These are phyloP conservation scores for Odontothrips loti DNA, from an alignment of 2,888 invertebrate genomes.

Conservation along the genomic window DNA sequence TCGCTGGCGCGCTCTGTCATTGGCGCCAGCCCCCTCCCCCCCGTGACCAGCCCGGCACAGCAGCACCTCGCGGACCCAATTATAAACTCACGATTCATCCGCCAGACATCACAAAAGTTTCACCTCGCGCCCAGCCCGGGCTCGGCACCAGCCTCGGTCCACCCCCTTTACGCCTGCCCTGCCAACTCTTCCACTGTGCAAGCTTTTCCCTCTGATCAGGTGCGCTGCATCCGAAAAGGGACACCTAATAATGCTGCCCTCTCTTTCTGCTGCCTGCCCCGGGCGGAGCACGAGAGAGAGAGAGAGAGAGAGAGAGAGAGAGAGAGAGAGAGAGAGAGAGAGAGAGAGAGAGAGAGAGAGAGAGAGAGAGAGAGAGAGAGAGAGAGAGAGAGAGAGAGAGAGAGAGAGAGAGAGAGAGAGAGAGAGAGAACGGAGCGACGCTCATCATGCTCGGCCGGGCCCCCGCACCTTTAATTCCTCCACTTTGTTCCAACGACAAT, in stretches of 20 bases:
- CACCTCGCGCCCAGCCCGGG: background rate
- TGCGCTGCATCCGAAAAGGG: background rate
- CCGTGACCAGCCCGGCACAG: background rate
- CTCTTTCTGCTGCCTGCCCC: background rate
- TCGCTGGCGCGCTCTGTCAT: background rate
- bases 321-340: background rate
- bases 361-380: background rate
- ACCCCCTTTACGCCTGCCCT: background rate
- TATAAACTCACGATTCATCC: slow-evolving; percentile 23
- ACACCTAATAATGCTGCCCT: background rate
- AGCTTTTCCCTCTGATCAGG: background rate
- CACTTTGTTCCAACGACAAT: slow-evolving; percentile 4
- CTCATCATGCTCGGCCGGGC: background rate
- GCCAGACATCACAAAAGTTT: slow-evolving; percentile 20
- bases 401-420: background rate
- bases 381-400: background rate
- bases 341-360: background rate
- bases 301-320: background rate
- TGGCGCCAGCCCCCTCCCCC: background rate
- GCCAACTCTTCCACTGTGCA: background rate
- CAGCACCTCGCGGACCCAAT: background rate
- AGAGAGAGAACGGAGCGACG: background rate
- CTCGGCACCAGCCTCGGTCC: background rate
- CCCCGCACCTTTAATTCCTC: slow-evolving; percentile 2
- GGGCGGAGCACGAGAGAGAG: background rate